phyloP scores from a whole-genome alignment of 2,113 vertebrate genomes.

The Raja brachyura region DNA sequence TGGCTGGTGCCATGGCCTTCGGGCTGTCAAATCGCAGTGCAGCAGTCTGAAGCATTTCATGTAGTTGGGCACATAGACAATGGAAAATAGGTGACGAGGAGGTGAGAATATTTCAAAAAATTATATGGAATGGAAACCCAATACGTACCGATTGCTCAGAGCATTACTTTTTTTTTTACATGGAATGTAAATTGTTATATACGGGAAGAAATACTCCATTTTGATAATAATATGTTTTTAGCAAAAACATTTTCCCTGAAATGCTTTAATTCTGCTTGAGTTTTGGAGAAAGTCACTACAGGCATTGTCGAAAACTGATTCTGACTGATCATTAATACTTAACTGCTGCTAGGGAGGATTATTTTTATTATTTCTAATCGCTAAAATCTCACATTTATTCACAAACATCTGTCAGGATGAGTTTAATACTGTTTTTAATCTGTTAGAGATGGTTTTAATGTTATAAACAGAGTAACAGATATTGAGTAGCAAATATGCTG shows the following conservation, averaged over 20 bases:
- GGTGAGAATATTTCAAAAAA: neutral
- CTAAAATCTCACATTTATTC: constrained; percentile 58
- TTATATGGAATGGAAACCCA: neutral
- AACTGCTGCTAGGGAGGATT: constrained; percentile 55
- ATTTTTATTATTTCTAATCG: constrained; percentile 55
- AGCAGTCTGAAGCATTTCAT: neutral
- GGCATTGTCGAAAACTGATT: constrained; percentile 12
- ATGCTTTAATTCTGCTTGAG: neutral
- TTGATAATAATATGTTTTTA: neutral
- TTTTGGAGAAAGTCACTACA: neutral
- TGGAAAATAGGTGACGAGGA: no score
- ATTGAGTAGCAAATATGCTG: neutral
- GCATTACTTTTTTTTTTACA: neutral
- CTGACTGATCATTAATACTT: constrained; percentile 54
- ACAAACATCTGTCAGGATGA: constrained; percentile 42
- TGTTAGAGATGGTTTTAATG: neutral
- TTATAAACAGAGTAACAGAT: constrained; percentile 13
- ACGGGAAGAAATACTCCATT: neutral
- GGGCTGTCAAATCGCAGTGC: no score
- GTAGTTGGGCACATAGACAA: no score
- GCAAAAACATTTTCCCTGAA: neutral
- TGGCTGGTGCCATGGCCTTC: neutral
- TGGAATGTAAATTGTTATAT: constrained; percentile 5
- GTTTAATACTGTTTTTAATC: neutral
- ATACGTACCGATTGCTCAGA: neutral